Conservation (phyloP, 1,140 invertebrate genomes). For the Chrysopa pallens region DNA sequence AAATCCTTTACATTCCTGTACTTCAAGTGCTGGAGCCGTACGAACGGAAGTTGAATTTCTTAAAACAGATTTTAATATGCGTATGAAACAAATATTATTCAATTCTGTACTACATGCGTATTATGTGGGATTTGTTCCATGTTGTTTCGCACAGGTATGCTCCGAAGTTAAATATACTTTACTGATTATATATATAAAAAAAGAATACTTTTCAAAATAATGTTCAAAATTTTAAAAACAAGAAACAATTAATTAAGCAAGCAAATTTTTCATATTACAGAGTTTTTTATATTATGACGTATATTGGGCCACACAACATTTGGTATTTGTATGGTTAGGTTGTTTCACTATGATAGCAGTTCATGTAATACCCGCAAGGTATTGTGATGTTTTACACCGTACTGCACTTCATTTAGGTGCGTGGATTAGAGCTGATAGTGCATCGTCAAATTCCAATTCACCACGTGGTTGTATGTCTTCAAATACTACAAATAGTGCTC, state of each 20-base stretch:
- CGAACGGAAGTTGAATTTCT: constrained; percentile 71
- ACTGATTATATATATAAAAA: too few species aligned
- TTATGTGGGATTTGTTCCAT: constrained; percentile 78
- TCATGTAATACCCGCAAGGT: constrained; percentile 49
- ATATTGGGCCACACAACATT: constrained; percentile 65
- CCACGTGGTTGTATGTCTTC: constrained; percentile 28
- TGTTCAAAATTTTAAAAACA: too few species aligned
- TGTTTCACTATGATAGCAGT: constrained; percentile 64
- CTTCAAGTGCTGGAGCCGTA: constrained; percentile 46
- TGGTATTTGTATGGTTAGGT: constrained; percentile 64
- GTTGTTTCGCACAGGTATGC: constrained; percentile 65
- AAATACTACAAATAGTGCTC: constrained; percentile 26
- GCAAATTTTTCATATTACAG: constrained; percentile 30
- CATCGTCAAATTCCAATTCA: constrained; percentile 18
- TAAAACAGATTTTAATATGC: constrained; percentile 69
- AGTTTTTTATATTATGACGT: constrained; percentile 71
- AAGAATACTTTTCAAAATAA: neutral
- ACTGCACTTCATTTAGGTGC: constrained; percentile 76
- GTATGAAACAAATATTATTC: constrained; percentile 79
- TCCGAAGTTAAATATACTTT: too few species aligned
- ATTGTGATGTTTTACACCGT: constrained; percentile 77
- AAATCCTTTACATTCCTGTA: constrained; percentile 34
- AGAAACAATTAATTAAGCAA: neutral
- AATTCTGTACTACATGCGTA: constrained; percentile 80
- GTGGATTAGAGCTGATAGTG: constrained; percentile 53